phyloP scores from a whole-genome alignment of 1,140 invertebrate species.

The Cyclargus thomasi region DNA sequence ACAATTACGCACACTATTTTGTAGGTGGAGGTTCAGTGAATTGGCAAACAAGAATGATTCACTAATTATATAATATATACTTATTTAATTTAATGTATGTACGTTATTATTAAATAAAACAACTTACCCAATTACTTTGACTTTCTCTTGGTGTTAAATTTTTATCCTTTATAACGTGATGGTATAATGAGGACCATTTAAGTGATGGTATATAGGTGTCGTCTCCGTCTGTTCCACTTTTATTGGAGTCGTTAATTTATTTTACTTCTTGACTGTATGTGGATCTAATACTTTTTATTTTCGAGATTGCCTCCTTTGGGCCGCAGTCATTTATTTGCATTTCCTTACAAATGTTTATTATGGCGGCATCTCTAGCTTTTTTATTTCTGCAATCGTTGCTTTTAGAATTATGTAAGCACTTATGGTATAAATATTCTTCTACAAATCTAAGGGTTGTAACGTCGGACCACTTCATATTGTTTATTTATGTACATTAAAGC shows the following conservation, averaged over 20 bases:
- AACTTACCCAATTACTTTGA: slow-evolving; percentile 13
- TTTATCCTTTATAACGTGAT: no score
- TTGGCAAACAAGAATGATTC: no score
- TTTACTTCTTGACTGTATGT: slow-evolving; percentile 9
- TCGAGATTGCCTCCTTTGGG: not conserved
- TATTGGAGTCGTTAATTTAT: not conserved
- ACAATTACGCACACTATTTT: slow-evolving; percentile 8
- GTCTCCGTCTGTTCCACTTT: not conserved
- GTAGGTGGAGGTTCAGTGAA: not conserved
- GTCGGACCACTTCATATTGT: no score
- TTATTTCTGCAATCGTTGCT: no score
- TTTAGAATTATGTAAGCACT: no score
- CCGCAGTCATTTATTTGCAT: not conserved
- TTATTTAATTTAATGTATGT: no score
- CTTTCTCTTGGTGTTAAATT: not conserved
- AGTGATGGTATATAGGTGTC: not conserved
- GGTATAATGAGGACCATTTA: not conserved
- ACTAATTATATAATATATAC: no score
- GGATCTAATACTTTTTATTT: slow-evolving; percentile 5
- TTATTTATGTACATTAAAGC: no score
- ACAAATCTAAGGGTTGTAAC: no score
- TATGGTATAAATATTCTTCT: no score
- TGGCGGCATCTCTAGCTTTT: not conserved
- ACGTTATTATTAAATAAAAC: slow-evolving; percentile 4
- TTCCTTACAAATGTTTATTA: not conserved